Evolutionary conservation across 2,888 invertebrate species (phyloP).

Genomic region (Limenitis camilla): DNA sequence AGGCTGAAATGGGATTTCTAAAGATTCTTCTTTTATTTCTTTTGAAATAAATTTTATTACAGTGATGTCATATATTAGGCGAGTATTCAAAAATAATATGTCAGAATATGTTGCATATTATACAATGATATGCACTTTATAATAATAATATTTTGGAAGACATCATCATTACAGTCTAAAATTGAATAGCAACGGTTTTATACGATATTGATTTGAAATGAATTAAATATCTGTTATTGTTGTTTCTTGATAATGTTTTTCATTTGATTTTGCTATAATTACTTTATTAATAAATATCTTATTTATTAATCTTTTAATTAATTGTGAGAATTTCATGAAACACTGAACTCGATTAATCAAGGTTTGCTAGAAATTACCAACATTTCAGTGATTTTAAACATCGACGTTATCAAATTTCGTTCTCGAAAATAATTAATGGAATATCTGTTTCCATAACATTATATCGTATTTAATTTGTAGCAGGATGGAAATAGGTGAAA

Average conservation of each 20-base stretch:
- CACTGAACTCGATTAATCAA: conserved; percentile 24
- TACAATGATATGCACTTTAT: too few relatives aligned
- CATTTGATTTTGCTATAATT: too few relatives aligned
- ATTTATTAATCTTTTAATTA: background rate
- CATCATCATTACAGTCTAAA: too few relatives aligned
- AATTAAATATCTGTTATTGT: too few relatives aligned
- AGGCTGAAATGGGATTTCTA: conserved; percentile 7
- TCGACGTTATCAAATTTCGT: conserved; percentile 5
- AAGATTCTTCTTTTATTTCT: background rate
- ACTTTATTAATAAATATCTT: background rate
- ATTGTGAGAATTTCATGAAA: conserved; percentile 16
- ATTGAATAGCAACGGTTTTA: too few relatives aligned
- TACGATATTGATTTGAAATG: too few relatives aligned
- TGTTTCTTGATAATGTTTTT: too few relatives aligned
- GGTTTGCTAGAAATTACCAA: conserved; percentile 14
- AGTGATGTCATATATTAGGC: background rate
- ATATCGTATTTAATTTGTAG: too few relatives aligned
- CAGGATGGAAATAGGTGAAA: too few relatives aligned
- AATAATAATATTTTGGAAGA: too few relatives aligned
- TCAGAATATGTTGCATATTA: too few relatives aligned
- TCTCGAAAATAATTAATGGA: background rate
- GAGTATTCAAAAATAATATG: too few relatives aligned
- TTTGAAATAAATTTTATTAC: background rate
- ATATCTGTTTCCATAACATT: background rate
- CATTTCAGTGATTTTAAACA: conserved; percentile 14